Evolutionary conservation across 1,140 invertebrate genomes (phyloP).

Genomic region (Penaeus chinensis): DNA sequence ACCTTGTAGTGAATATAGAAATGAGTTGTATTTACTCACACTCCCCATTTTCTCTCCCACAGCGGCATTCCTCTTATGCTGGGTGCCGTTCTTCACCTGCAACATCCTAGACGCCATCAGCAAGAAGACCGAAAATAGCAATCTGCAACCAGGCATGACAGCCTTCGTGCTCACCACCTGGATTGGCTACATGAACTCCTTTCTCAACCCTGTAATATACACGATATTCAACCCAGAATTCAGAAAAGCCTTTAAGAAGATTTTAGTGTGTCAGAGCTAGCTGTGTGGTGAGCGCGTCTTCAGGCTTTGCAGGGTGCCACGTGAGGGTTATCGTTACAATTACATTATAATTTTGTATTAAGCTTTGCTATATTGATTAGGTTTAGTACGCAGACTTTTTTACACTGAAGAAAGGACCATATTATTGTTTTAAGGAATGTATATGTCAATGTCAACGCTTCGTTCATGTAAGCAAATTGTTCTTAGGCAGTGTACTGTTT

Average conservation of each 20-base stretch:
- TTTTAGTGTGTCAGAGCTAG: conserved; percentile 68
- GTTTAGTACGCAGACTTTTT: too few relatives aligned
- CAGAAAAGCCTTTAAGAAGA: conserved; percentile 97
- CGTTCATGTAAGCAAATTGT: too few relatives aligned
- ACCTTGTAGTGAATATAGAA: too few relatives aligned
- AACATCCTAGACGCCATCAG: conserved; percentile 97
- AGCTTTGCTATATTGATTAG: background rate
- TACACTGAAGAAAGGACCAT: too few relatives aligned
- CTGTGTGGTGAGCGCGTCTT: background rate
- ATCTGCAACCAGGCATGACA: conserved; percentile 78
- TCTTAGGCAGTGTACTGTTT: too few relatives aligned
- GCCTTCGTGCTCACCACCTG: conserved; percentile 96
- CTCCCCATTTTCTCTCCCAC: conserved; percentile 39
- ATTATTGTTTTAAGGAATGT: too few relatives aligned
- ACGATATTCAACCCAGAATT: conserved; percentile 99
- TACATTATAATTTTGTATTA: background rate
- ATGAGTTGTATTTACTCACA: too few relatives aligned
- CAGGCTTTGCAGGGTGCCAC: background rate
- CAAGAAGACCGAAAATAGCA: conserved; percentile 79
- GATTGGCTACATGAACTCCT: conserved; percentile 98
- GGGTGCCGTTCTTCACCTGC: conserved; percentile 99
- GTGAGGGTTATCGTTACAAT: background rate
- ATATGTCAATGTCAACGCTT: too few relatives aligned
- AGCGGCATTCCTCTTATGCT: conserved; percentile 97
- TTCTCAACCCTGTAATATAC: conserved; percentile 98